Conservation (phyloP, 2,888 invertebrate species). For the Monochamus alternatus region DNA sequence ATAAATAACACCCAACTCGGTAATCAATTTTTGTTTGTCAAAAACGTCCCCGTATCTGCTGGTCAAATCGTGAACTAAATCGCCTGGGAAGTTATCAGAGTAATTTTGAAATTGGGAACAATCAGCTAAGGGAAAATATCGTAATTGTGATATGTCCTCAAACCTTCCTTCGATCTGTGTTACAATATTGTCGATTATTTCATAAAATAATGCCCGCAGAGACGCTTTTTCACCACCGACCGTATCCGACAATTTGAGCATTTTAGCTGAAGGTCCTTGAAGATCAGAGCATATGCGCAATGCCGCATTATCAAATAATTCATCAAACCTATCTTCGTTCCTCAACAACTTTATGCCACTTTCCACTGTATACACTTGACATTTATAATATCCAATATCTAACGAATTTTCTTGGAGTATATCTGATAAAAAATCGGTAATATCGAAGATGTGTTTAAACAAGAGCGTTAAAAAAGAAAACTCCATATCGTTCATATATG, state of each 20-base stretch:
- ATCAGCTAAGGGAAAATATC: neutral
- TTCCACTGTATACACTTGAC: neutral
- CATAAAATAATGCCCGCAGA: constrained; percentile 2
- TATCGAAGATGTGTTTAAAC: neutral
- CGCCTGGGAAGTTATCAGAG: constrained; percentile 12
- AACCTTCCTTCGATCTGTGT: constrained; percentile 1
- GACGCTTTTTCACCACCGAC: constrained; percentile 1
- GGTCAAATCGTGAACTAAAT: constrained; percentile 18
- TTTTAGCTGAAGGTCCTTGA: constrained; percentile 6
- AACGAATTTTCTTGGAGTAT: neutral
- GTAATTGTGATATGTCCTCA: constrained; percentile 1
- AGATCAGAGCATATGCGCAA: neutral
- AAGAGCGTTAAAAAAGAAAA: neutral
- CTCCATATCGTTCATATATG: neutral
- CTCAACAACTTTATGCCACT: neutral
- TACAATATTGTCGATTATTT: constrained; percentile 5
- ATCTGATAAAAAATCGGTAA: neutral
- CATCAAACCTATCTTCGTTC: neutral
- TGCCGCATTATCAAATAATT: neutral
- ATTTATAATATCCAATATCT: neutral
- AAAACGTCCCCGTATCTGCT: constrained; percentile 16
- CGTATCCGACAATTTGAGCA: neutral
- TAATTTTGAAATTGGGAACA: neutral
- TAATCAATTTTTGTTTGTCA: constrained; percentile 27
- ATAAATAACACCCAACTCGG: constrained; percentile 26